Evolutionary conservation across 2,113 vertebrate species (phyloP), one percentile per base, ranked within the genome.

Genomic region (Pelmatolapia mariae): DNA sequence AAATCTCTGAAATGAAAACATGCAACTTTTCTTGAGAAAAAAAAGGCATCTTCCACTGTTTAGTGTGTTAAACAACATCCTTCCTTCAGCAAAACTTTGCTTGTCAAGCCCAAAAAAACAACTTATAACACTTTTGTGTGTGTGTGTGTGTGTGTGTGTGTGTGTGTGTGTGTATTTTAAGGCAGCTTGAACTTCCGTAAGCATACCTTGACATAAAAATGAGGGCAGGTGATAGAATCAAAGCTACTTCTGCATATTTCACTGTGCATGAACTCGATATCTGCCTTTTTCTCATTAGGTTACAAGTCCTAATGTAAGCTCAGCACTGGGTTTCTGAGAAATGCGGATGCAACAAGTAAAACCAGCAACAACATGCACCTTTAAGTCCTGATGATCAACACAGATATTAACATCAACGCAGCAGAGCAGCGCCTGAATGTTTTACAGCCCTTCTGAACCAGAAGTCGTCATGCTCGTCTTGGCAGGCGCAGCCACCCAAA

Each of bases 401-500:
- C 10, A 40, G 8, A 54, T 12, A 59, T 22, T 53, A 12, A 10
- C 52, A 43, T 54, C n/a, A 50, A 6, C 8, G 18, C 61, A 66
- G 33, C 15, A 22, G 16, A 61, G 71, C 53, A 11, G 24, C 11
- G 56, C 26, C 2, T 43, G 47, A 80, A 82, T 22, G 56, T 38
- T 73, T 86, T 36, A 54, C 80, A 10, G 31, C 33, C 50, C 24
- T 33, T 71, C 81, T 85, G 86, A 84, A 88, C 83, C 59, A 68
- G 22, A 84, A 87, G 56, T 18, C 86, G 7, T 45, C 10, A 3
- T 10, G 85, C 52, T 90, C 8, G 8, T 85, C 86, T 86, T 82
- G 73, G 84, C 85, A 86, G 79, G 45, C 76, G 43, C 78, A 80
- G 80, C 87, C 78, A 71, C 83, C 56, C 85, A 91, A 94, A 94